Conservation (phyloP, 1,140 invertebrate species). For the Argopecten irradians region DNA sequence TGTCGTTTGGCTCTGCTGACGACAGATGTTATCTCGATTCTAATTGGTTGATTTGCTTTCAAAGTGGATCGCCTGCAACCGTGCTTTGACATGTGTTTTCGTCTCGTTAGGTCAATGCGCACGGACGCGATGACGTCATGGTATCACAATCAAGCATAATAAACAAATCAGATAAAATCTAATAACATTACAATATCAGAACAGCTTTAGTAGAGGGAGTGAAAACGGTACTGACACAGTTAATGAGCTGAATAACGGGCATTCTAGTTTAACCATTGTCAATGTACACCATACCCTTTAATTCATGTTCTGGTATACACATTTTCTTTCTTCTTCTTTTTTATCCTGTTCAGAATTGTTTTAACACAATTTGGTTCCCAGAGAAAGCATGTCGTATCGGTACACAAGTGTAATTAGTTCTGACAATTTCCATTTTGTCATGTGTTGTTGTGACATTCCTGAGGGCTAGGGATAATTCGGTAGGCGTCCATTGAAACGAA, state of each 20-base stretch:
- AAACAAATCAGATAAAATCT: neutral
- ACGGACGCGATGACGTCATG: neutral
- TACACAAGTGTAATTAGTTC: neutral
- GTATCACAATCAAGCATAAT: neutral
- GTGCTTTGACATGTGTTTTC: neutral
- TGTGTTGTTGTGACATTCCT: neutral
- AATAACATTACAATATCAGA: neutral
- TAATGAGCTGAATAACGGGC: neutral
- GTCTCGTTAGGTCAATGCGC: neutral
- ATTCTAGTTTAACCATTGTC: no score
- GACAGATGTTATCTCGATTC: constrained; percentile 21
- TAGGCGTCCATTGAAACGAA: neutral
- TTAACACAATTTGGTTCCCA: neutral
- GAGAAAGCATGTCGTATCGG: neutral
- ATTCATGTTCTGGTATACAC: neutral
- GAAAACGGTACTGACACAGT: neutral
- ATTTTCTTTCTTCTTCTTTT: neutral
- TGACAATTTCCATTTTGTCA: neutral
- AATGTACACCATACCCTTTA: neutral
- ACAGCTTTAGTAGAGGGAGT: neutral
- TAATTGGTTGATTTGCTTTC: constrained; percentile 23
- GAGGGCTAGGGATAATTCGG: neutral
- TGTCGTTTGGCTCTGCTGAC: constrained; percentile 14
- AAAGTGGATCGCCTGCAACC: neutral
- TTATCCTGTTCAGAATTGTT: neutral